Percentiles rank a stretch among this genome's conserved stretches.
Conservation (phyloP, 2,113 vertebrate genomes). For the Zosterops hypoxanthus region DNA sequence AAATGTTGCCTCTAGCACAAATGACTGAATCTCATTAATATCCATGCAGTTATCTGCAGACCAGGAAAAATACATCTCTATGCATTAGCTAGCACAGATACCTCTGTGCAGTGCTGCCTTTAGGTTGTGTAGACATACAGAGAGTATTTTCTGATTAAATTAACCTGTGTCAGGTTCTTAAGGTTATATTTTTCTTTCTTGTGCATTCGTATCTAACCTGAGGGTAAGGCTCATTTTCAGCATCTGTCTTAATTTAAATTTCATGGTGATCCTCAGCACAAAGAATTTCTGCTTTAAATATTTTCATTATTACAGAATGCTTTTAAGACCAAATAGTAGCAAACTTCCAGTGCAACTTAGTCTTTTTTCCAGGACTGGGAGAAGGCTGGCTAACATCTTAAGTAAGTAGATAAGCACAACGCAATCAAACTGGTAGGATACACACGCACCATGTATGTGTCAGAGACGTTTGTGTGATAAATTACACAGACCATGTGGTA, state of each 20-base stretch:
- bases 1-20: conserved; percentile 47
- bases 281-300: not conserved
- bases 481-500: conserved; percentile 58
- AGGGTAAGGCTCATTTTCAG: not conserved
- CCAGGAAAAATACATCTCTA: not conserved
- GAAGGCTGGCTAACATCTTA: not conserved
- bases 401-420: not conserved
- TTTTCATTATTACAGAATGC: not conserved
- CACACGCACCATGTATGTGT: not conserved
- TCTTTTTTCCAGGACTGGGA: not conserved
- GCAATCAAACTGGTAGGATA: conserved; percentile 28
- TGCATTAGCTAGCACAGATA: not conserved
- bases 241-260: not conserved
- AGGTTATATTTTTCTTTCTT: not conserved
- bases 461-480: conserved; percentile 39
- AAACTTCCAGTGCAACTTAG: not conserved
- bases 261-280: not conserved
- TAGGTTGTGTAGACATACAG: not conserved
- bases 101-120: not conserved
- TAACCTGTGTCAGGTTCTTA: not conserved
- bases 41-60: conserved; percentile 23
- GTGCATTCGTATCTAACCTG: not conserved
- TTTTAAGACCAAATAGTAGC: not conserved
- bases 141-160: conserved; percentile 14
- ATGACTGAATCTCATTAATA: conserved; percentile 32